Base-by-base conservation (phyloP, 2,113 vertebrate genomes). In the Philantomba maxwellii region DNA sequence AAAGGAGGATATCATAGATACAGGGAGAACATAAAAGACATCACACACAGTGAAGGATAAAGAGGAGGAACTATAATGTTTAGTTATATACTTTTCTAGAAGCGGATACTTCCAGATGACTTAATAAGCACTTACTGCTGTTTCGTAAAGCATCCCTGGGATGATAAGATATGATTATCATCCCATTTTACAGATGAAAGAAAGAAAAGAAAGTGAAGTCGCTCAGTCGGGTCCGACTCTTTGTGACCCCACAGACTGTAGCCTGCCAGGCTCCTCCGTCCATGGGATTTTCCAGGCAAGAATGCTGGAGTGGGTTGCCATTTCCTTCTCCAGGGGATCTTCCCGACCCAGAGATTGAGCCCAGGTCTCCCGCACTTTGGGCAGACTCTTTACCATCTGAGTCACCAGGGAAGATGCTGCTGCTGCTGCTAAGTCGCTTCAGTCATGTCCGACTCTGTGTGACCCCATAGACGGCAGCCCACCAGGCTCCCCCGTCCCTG, bases 151-250 rank as follows among this genome's bases (percentile, higher is more conserved):
- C 49, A n/a, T 57, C 60, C 64, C 85, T 81, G 47, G 53, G 43
- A 77, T 93, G 15, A 21, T 9, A 87, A 13, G 62, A 81, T 83
- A 81, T 49, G 43, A 91, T 73, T 39, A 88, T 91, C 26, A 84
- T 2, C 12, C 83, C 21, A 60, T 89, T 91, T 94, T 91, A 91
- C 45, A 87, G 62, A 87, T 33, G 66, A 73, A 73, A 73, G 66
- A 23, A 39, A 73, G 66, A 39, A 39, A 73, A 73, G n/a, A 73
- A 73, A 39, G 19, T 70, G n/a, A 70, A 73, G 66, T 6, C 0
- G 1, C 36, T 73, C 19, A 73, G 66, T 73, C 2, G 0, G 39
- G 36, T 73, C 66, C 0, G 10, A 73, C 66, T 73, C 66, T 25
- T 39, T 73, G 66, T 5, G 0, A 39, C 21, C n/a, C 36, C 36